Evolutionary conservation across 2,888 invertebrate species (phyloP).

Genomic region (Agonopterix heracliana): DNA sequence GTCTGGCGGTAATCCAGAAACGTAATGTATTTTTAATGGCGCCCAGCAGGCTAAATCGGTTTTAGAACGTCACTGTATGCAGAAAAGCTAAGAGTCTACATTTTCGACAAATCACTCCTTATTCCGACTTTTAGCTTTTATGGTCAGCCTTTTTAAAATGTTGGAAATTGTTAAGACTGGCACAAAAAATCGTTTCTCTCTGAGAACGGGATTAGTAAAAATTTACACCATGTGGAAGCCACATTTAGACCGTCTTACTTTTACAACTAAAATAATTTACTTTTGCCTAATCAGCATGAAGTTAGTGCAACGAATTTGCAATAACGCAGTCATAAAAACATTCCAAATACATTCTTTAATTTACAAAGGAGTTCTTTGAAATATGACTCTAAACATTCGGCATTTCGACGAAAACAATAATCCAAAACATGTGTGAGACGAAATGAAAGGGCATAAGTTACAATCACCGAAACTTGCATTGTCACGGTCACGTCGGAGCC

Average conservation of each 20-base stretch:
- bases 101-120: slow-evolving; percentile 3
- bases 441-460: slow-evolving; percentile 23
- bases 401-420: slow-evolving; percentile 23
- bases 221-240: slow-evolving; percentile 1
- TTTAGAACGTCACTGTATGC: slow-evolving; percentile 24
- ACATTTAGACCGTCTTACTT: slow-evolving; percentile 1
- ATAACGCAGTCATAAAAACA: slow-evolving; percentile 21
- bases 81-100: slow-evolving; percentile 11
- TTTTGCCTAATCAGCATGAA: slow-evolving; percentile 19
- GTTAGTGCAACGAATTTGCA: slow-evolving; percentile 21
- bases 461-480: slow-evolving; percentile 39
- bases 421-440: slow-evolving; percentile 34
- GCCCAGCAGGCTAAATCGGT: slow-evolving; percentile 39
- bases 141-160: background rate
- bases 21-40: slow-evolving; percentile 53
- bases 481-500: slow-evolving; percentile 63
- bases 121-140: slow-evolving; percentile 2
- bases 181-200: background rate
- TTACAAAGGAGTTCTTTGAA: slow-evolving; percentile 11
- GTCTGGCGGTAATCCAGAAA: slow-evolving; percentile 14
- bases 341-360: slow-evolving; percentile 10
- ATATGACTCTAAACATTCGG: slow-evolving; percentile 7
- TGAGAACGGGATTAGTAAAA: no score
- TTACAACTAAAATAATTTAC: no score
- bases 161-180: background rate